A percentile compares a stretch with the other conserved stretches of the same genome.
Evolutionary conservation across 2,888 invertebrate species (phyloP).

Genomic region (Halictus ligatus): DNA sequence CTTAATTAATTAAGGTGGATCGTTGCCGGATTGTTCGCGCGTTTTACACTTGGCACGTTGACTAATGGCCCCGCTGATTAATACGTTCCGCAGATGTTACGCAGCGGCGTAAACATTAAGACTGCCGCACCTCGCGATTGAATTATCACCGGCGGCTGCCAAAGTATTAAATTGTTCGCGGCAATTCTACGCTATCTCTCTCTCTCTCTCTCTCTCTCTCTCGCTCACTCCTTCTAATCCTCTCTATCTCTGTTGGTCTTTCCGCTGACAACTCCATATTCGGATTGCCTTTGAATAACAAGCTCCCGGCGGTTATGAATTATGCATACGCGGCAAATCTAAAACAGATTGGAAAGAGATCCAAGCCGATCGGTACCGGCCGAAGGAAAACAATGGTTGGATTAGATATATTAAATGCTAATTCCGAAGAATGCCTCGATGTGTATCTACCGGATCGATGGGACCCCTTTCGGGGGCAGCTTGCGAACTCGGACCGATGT

Average conservation of each 20-base stretch:
- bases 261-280: not conserved
- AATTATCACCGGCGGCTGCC: constrained; percentile 57
- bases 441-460: not conserved
- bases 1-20: constrained; percentile 73
- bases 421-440: constrained; percentile 9
- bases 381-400: constrained; percentile 27
- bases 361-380: constrained; percentile 33
- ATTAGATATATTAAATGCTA: constrained; percentile 45
- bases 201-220: not conserved
- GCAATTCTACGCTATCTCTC: not conserved
- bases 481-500: not conserved
- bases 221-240: not conserved
- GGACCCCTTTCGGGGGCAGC: not conserved
- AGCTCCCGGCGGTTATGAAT: constrained; percentile 47
- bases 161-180: constrained; percentile 42
- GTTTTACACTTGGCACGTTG: constrained; percentile 71
- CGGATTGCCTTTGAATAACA: constrained; percentile 59
- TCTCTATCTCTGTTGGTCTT: not conserved
- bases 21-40: constrained; percentile 66
- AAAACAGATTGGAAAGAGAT: constrained; percentile 62
- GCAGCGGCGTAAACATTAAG: constrained; percentile 70
- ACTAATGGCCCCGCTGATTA: constrained; percentile 70
- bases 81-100: constrained; percentile 70
- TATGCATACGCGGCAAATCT: constrained; percentile 58
- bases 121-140: constrained; percentile 51